A percentile compares a stretch with the other conserved stretches of the same genome.
Evolutionary conservation across 2,113 vertebrate genomes (phyloP).

Genomic region (Cairina moschata): DNA sequence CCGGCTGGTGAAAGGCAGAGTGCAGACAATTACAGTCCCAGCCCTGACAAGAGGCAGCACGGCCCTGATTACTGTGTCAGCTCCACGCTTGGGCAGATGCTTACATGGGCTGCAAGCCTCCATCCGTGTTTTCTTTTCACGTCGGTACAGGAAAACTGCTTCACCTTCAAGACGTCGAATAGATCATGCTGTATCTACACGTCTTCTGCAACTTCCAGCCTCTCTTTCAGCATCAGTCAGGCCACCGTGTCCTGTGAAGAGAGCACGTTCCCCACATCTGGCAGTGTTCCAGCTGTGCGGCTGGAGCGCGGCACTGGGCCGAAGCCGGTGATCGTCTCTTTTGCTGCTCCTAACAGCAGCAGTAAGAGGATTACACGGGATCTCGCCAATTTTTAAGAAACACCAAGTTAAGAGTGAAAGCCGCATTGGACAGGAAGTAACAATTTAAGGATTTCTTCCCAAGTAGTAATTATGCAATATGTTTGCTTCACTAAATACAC

Average conservation of each 20-base stretch:
- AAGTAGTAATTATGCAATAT: neutral
- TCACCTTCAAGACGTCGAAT: neutral
- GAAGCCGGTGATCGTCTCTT: neutral
- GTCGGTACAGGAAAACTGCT: neutral
- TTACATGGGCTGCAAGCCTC: neutral
- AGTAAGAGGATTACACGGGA: neutral
- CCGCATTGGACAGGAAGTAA: neutral
- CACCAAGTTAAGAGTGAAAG: neutral
- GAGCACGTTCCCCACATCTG: accelerated
- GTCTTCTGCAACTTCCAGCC: neutral
- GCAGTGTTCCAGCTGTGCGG: neutral
- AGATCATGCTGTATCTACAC: neutral
- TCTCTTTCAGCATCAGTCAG: neutral
- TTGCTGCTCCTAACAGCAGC: neutral
- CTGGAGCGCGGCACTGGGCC: neutral
- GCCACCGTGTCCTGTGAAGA: accelerated
- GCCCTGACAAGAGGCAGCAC: neutral
- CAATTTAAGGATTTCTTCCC: neutral
- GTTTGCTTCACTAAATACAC: neutral
- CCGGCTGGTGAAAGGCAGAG: neutral
- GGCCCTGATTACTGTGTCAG: neutral
- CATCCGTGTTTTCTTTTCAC: neutral
- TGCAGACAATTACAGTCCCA: conserved; percentile 19
- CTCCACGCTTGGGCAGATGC: neutral
- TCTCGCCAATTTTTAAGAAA: neutral